Percentiles rank a stretch among this genome's conserved stretches.
Evolutionary conservation across 2,888 invertebrate genomes (phyloP).

Genomic region (Drosophila merina): DNA sequence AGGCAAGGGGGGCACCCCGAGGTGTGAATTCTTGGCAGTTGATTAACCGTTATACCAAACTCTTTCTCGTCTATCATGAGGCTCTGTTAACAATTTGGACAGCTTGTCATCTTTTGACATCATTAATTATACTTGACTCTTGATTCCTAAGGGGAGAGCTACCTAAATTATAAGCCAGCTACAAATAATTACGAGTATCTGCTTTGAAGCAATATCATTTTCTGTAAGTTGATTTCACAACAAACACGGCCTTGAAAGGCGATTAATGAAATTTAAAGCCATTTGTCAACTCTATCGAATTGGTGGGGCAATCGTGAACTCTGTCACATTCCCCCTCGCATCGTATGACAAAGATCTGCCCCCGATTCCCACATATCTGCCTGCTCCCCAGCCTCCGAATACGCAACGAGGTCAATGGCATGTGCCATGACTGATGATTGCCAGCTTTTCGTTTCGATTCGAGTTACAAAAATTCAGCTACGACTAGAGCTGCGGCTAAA

Average conservation of each 20-base stretch:
- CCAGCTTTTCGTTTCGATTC: slow-evolving; percentile 47
- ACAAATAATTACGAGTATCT: no score
- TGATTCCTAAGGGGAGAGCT: background rate
- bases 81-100: slow-evolving; percentile 22
- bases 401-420: slow-evolving; percentile 76
- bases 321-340: slow-evolving; percentile 7
- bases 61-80: slow-evolving; percentile 28
- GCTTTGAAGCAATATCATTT: no score
- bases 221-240: slow-evolving; percentile 4
- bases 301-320: slow-evolving; percentile 26
- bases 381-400: slow-evolving; percentile 45
- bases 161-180: no score
- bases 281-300: slow-evolving; percentile 36
- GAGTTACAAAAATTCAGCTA: slow-evolving; percentile 36
- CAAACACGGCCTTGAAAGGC: slow-evolving; percentile 20
- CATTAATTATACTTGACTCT: slow-evolving; percentile 33
- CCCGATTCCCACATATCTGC: slow-evolving; percentile 10
- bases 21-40: slow-evolving; percentile 46
- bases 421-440: slow-evolving; percentile 50
- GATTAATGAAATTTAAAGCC: slow-evolving; percentile 29
- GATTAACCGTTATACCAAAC: slow-evolving; percentile 43
- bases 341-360: slow-evolving; percentile 35
- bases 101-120: slow-evolving; percentile 40
- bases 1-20: slow-evolving; percentile 19
- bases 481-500: slow-evolving; percentile 35